Conservation (phyloP, 2,113 vertebrate species). For the Maccullochella peelii region DNA sequence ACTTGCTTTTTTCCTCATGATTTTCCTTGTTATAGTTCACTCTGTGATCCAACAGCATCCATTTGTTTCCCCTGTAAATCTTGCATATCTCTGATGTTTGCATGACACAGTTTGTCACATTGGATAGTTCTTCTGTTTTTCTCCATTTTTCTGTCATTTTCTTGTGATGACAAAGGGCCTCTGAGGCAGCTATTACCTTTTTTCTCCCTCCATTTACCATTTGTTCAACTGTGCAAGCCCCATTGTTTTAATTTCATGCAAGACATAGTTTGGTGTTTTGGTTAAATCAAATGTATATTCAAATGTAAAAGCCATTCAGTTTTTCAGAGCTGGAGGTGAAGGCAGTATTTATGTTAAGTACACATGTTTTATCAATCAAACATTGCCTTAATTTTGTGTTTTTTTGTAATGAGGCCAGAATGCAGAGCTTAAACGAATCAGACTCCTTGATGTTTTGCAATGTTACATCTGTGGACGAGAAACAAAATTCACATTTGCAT, state of each 20-base stretch:
- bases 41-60: conserved; percentile 11
- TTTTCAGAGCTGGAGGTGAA: conserved; percentile 41
- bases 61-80: conserved; percentile 59
- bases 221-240: conserved; percentile 71
- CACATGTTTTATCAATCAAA: conserved; percentile 54
- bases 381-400: conserved; percentile 22
- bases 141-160: conserved; percentile 63
- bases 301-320: conserved; percentile 58
- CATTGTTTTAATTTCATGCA: conserved; percentile 82
- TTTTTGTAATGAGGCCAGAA: conserved; percentile 42
- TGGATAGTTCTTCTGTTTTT: conserved; percentile 41
- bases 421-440: conserved; percentile 56
- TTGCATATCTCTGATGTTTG: conserved; percentile 48
- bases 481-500: conserved; percentile 75
- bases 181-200: conserved; percentile 68
- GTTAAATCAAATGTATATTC: conserved; percentile 70
- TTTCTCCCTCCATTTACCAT: conserved; percentile 73
- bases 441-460: conserved; percentile 67
- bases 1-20: conserved; percentile 8
- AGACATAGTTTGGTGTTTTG: conserved; percentile 72
- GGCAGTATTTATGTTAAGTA: conserved; percentile 46
- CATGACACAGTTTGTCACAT: conserved; percentile 54
- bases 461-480: conserved; percentile 65
- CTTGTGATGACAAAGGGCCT: conserved; percentile 64
- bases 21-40: conserved; percentile 35